phyloP scores from a whole-genome alignment of 2,113 vertebrate genomes.

The Bujurquina vittata region DNA sequence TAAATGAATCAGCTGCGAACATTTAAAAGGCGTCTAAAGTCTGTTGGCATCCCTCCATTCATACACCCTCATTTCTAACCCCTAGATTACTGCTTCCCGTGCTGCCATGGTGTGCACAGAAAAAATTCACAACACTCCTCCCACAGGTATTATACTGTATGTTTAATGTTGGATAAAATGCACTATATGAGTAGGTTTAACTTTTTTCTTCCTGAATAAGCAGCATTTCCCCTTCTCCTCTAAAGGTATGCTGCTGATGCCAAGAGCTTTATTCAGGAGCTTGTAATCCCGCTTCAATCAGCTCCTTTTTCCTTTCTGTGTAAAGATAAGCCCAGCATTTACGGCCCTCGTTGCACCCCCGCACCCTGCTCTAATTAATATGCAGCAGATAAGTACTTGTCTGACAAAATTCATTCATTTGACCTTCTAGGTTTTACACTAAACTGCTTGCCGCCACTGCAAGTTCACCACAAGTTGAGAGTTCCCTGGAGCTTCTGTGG shows the following conservation, averaged over 20 bases:
- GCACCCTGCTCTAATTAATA: constrained; percentile 78
- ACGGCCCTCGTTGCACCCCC: constrained; percentile 65
- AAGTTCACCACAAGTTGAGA: constrained; percentile 73
- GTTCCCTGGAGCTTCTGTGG: constrained; percentile 58
- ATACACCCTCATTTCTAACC: background rate
- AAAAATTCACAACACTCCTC: constrained; percentile 4
- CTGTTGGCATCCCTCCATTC: too few species aligned
- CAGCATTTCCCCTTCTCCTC: constrained; percentile 57
- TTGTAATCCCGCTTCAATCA: constrained; percentile 83
- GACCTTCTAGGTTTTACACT: constrained; percentile 80
- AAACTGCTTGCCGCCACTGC: constrained; percentile 70
- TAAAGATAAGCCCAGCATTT: constrained; percentile 81
- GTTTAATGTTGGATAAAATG: constrained; percentile 30
- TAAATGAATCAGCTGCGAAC: constrained; percentile 1
- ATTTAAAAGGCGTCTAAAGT: background rate
- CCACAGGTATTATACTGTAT: background rate
- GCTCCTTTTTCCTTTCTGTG: constrained; percentile 76
- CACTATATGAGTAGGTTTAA: constrained; percentile 14
- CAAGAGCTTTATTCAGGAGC: constrained; percentile 77
- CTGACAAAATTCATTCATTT: constrained; percentile 78
- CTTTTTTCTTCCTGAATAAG: constrained; percentile 53
- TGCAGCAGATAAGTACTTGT: constrained; percentile 81
- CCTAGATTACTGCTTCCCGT: background rate
- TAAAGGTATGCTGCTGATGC: constrained; percentile 76
- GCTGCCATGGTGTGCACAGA: background rate